Conservation (phyloP, 1,140 invertebrate species). For the Akabosia matsudoensis region DNA sequence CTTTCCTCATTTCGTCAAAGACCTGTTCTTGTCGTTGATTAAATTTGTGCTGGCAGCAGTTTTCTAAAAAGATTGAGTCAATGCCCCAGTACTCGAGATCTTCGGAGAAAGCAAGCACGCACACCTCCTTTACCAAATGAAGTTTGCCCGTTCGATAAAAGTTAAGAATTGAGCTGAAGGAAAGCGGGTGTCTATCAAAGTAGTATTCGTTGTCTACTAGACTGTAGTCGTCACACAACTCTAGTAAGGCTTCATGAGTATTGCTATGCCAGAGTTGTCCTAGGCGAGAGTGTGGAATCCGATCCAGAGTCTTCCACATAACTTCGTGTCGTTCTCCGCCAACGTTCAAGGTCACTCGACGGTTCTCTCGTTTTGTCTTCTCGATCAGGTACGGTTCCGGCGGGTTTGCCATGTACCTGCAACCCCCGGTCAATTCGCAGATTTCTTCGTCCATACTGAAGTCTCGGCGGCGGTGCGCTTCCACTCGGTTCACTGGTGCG, state of each 20-base stretch:
- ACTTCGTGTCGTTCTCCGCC: conserved; percentile 95
- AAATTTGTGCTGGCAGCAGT: conserved; percentile 97
- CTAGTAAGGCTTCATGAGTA: conserved; percentile 90
- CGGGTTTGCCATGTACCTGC: conserved; percentile 48
- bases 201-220: conserved; percentile 86
- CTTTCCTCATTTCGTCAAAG: conserved; percentile 96
- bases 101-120: conserved; percentile 94
- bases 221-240: conserved; percentile 95
- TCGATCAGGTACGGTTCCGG: conserved; percentile 85
- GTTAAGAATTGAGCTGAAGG: conserved; percentile 94
- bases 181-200: conserved; percentile 75
- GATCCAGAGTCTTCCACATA: conserved; percentile 89
- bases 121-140: conserved; percentile 97
- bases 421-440: conserved; percentile 9
- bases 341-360: conserved; percentile 85
- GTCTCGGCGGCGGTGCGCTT: background rate
- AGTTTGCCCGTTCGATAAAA: conserved; percentile 96
- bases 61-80: conserved; percentile 93
- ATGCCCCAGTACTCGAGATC: conserved; percentile 88
- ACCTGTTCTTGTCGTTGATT: conserved; percentile 96
- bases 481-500: conserved; percentile 4
- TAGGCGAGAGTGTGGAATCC: conserved; percentile 90
- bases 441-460: conserved; percentile 20
- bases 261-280: conserved; percentile 66
- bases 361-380: conserved; percentile 83